Percentiles rank a stretch among this genome's conserved stretches.
These are phyloP conservation scores for Schizopygopsis malacanthus DNA, from an alignment of 2,797 vertebrate genomes.

Conservation along the genomic window DNA sequence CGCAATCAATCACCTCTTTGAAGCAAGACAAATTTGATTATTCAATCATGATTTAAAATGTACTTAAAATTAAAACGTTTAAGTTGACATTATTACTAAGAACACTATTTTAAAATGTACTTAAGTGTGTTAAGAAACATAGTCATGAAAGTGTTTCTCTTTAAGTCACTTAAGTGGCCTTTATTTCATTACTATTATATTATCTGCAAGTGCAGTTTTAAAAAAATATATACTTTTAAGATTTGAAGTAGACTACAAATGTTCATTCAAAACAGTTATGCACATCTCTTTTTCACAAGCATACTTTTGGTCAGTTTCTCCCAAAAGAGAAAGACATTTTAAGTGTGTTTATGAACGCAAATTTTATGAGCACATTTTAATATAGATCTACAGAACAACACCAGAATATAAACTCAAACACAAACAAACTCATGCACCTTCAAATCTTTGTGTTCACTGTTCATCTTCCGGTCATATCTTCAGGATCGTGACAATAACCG, in stretches of 20 bases:
- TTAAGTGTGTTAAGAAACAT: neutral
- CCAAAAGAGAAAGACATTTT: neutral
- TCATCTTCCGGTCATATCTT: conserved; percentile 37
- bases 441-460: conserved; percentile 34
- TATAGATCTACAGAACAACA: neutral
- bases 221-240: neutral
- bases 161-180: neutral
- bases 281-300: neutral
- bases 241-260: neutral
- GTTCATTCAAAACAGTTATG: neutral
- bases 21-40: no score
- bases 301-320: neutral
- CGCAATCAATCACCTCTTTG: no score
- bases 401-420: neutral
- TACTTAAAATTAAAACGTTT: neutral
- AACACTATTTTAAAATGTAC: neutral
- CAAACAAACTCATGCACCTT: neutral
- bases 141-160: neutral
- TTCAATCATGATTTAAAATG: neutral
- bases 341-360: neutral
- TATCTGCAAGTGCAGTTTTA: neutral
- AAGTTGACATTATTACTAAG: neutral
- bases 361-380: neutral
- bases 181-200: neutral
- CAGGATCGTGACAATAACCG: conserved; percentile 44